A percentile compares a stretch with the other conserved stretches of the same genome.
These are phyloP conservation scores for Epinephelus lanceolatus DNA, from an alignment of 2,113 vertebrate species.

Conservation along the genomic window DNA sequence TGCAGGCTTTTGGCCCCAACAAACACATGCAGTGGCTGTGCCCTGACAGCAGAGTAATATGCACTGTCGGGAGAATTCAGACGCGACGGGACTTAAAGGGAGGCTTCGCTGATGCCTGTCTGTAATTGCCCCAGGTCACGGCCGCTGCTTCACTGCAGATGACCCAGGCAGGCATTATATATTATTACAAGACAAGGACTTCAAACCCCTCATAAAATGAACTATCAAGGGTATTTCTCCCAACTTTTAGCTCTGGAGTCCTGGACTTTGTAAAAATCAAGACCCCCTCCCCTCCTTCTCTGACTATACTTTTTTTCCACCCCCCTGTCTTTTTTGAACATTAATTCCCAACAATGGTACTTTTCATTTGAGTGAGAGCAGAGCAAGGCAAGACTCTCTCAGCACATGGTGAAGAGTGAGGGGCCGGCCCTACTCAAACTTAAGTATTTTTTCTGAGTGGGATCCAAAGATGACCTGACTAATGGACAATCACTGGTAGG, in stretches of 20 bases:
- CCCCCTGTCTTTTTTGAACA: conserved; percentile 61
- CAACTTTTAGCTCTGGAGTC: conserved; percentile 73
- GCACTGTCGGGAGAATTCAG: conserved; percentile 75
- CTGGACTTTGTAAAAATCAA: conserved; percentile 85
- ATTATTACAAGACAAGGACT: conserved; percentile 83
- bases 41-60: conserved; percentile 75
- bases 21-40: conserved; percentile 31
- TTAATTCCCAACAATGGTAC: conserved; percentile 79
- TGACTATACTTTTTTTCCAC: conserved; percentile 32
- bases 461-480: conserved; percentile 62
- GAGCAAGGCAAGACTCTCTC: conserved; percentile 49
- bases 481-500: conserved; percentile 41
- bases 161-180: conserved; percentile 82
- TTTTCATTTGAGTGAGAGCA: conserved; percentile 77
- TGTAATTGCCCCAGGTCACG: conserved; percentile 83
- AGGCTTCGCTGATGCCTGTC: conserved; percentile 81
- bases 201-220: conserved; percentile 79
- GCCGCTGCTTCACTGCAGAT: conserved; percentile 76
- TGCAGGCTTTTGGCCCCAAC: conserved; percentile 61
- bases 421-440: conserved; percentile 5
- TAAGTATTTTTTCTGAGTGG: conserved; percentile 61
- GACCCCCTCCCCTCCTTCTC: conserved; percentile 41
- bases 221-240: conserved; percentile 83
- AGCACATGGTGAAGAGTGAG: conserved; percentile 45
- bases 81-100: conserved; percentile 61